phyloP scores from a whole-genome alignment of 2,113 vertebrate genomes.

The Sander lucioperca region DNA sequence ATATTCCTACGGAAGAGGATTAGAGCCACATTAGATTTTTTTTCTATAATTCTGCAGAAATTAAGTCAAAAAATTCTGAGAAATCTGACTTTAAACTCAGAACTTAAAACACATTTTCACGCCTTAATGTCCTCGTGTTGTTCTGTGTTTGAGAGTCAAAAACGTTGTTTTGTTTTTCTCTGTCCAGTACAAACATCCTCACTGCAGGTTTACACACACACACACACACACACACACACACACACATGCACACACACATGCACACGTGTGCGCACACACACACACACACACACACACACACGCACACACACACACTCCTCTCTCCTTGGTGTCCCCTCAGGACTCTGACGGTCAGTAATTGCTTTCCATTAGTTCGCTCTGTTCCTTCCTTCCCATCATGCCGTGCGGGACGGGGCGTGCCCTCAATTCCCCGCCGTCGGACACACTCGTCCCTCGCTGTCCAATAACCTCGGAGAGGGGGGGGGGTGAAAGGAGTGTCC shows the following conservation, averaged over 20 bases:
- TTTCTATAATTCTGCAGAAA: too few species aligned
- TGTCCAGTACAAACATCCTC: neutral
- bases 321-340: constrained; percentile 50
- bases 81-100: neutral
- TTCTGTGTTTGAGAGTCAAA: too few species aligned
- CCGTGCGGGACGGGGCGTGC: constrained; percentile 46
- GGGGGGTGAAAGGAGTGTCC: neutral
- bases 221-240: too few species aligned
- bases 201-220: neutral
- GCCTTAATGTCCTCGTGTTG: too few species aligned
- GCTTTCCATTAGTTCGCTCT: constrained; percentile 52
- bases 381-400: constrained; percentile 54
- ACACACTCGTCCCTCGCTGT: constrained; percentile 6
- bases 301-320: neutral
- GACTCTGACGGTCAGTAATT: constrained; percentile 42
- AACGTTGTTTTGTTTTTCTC: neutral
- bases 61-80: too few species aligned
- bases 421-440: constrained; percentile 54
- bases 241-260: too few species aligned
- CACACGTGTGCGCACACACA: neutral
- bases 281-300: neutral
- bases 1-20: too few species aligned
- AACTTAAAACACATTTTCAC: too few species aligned
- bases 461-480: constrained; percentile 35
- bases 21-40: too few species aligned